Conservation (phyloP, 2,797 vertebrate species). For the Cuculus canorus region DNA sequence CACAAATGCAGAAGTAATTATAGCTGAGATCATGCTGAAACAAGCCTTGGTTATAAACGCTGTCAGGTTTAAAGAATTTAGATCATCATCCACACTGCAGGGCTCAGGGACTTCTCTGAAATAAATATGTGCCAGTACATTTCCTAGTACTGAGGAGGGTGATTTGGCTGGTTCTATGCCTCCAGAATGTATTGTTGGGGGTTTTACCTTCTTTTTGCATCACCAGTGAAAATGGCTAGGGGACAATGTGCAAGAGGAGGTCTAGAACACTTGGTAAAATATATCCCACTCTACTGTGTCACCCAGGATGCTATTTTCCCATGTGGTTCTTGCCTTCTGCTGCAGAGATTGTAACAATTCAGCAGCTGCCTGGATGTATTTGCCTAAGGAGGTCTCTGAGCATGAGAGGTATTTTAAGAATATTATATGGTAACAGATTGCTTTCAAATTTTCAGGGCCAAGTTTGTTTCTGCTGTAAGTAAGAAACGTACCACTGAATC, state of each 20-base stretch:
- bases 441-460: neutral
- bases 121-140: neutral
- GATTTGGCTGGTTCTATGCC: neutral
- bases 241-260: neutral
- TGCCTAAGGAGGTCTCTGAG: neutral
- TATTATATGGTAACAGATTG: neutral
- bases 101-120: neutral
- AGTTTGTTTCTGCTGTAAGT: neutral
- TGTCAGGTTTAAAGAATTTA: neutral
- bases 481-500: neutral
- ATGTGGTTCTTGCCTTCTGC: neutral
- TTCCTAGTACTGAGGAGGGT: neutral
- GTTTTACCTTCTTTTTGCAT: neutral
- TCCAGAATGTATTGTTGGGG: neutral
- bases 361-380: neutral
- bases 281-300: neutral
- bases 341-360: neutral
- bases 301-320: neutral
- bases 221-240: neutral
- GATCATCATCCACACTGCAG: neutral
- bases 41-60: neutral
- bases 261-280: neutral
- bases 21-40: neutral
- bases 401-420: conserved; percentile 3
- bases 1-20: neutral